Base-by-base conservation (phyloP, 2,113 vertebrate genomes). In the Tyto alba region DNA sequence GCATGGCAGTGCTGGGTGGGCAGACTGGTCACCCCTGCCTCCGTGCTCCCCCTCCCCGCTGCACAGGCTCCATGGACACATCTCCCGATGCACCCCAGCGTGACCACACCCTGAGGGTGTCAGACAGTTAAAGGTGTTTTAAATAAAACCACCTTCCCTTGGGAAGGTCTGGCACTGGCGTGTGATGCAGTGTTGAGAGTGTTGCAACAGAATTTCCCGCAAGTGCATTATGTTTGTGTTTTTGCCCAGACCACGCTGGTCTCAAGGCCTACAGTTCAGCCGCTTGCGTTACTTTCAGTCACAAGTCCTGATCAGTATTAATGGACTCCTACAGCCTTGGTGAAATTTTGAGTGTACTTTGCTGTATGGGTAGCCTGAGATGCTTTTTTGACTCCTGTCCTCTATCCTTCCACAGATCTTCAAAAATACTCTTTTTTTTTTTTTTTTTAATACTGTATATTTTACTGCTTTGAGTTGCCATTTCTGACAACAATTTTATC, bases 51-150 rank as follows among this genome's bases (percentile, higher is more conserved):
- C n/a, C n/a, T n/a, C n/a, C n/a, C n/a, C n/a, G n/a, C n/a, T n/a
- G n/a, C n/a, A n/a, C n/a, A n/a, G n/a, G n/a, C n/a, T n/a, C n/a
- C n/a, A n/a, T n/a, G 20, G 19, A 22, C 45, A 21, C 7, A 1
- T n/a, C n/a, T 53, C 36, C 71, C 17, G 5, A 32, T 7, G 55
- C 64, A 74, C 45, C 10, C 1, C 11, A 43, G 47, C 18, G 1
- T 3, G 26, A 29, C 6, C 13, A 16, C 53, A 30, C 18, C 17
- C n/a, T 2, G 9, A 45, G 53, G 14, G 7, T 2, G 2, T 4
- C 25, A 84, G 10, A 7, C 12, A 66, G 30, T 34, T 82, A 14
- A 16, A 62, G 16, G 7, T 19, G 16, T 50, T 76, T 32, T 6
- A 21, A 53, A n/a, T 26, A 48, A 43, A 45, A 2, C 6, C 36